phyloP scores from a whole-genome alignment of 2,888 invertebrate species.

The Notodonta dromedarius region DNA sequence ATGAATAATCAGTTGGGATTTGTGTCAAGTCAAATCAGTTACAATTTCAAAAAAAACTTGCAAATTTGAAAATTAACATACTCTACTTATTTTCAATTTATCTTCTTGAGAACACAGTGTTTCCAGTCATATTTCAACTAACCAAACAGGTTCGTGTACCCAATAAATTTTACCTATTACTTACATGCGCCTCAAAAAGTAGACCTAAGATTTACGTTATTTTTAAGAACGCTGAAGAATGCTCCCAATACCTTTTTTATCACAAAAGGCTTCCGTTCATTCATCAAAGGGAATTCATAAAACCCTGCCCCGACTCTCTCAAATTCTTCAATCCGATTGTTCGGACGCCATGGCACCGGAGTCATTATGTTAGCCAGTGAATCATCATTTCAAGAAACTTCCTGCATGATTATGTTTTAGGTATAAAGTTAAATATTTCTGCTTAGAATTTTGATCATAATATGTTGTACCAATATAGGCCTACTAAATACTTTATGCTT shows the following conservation, averaged over 20 bases:
- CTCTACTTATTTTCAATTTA: too few relatives aligned
- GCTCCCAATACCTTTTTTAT: conserved; percentile 5
- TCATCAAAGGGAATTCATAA: conserved; percentile 10
- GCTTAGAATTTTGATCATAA: too few relatives aligned
- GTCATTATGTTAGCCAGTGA: background rate
- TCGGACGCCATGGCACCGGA: background rate
- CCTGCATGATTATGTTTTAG: background rate
- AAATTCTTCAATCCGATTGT: conserved; percentile 8
- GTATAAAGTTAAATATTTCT: background rate
- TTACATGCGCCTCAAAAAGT: background rate
- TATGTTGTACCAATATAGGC: too few relatives aligned
- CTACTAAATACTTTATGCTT: too few relatives aligned
- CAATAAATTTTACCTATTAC: background rate
- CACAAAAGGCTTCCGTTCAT: conserved; percentile 9
- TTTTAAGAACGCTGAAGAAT: background rate
- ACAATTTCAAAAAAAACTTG: too few relatives aligned
- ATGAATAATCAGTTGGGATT: too few relatives aligned
- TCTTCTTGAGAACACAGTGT: too few relatives aligned
- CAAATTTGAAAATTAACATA: too few relatives aligned
- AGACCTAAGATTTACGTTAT: conserved; percentile 5
- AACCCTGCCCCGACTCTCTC: conserved; percentile 4
- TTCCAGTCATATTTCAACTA: too few relatives aligned
- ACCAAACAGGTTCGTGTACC: too few relatives aligned
- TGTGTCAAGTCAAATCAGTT: too few relatives aligned
- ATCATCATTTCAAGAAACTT: background rate